phyloP scores from a whole-genome alignment of 2,888 invertebrate species.

The Furcula furcula region DNA sequence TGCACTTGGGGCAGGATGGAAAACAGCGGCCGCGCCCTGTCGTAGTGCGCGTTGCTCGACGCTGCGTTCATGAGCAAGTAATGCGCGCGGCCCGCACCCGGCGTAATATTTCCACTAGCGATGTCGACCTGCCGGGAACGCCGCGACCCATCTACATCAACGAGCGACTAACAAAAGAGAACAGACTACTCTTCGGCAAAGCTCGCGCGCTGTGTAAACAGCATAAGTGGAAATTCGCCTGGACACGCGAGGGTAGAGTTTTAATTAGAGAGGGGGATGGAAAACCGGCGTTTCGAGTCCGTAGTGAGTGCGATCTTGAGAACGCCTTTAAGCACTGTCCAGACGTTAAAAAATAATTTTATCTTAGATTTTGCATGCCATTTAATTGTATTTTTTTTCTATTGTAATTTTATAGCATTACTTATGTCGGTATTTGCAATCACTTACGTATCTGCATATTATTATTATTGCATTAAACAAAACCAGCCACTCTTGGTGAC shows the following conservation, averaged over 20 bases:
- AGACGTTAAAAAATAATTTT: neutral
- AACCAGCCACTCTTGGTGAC: too few relatives aligned
- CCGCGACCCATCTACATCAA: neutral
- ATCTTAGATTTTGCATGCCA: too few relatives aligned
- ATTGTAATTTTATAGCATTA: too few relatives aligned
- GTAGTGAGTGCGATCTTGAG: neutral
- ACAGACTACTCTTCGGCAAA: neutral
- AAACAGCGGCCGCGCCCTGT: neutral
- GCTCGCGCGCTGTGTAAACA: neutral
- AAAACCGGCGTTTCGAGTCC: neutral
- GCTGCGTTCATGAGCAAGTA: neutral
- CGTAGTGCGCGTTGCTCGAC: neutral
- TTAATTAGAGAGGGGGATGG: neutral
- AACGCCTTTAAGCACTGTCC: neutral
- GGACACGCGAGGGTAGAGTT: neutral
- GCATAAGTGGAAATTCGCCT: neutral
- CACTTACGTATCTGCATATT: too few relatives aligned
- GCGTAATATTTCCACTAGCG: neutral
- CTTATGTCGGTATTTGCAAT: too few relatives aligned
- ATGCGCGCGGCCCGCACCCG: neutral
- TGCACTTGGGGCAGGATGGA: neutral
- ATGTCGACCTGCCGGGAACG: neutral
- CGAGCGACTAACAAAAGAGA: neutral
- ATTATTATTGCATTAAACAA: too few relatives aligned
- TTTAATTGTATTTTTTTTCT: too few relatives aligned